Evolutionary conservation across 1,140 invertebrate species (phyloP), one percentile per base, ranked within the genome.

Genomic region (Subanguina moxae): DNA sequence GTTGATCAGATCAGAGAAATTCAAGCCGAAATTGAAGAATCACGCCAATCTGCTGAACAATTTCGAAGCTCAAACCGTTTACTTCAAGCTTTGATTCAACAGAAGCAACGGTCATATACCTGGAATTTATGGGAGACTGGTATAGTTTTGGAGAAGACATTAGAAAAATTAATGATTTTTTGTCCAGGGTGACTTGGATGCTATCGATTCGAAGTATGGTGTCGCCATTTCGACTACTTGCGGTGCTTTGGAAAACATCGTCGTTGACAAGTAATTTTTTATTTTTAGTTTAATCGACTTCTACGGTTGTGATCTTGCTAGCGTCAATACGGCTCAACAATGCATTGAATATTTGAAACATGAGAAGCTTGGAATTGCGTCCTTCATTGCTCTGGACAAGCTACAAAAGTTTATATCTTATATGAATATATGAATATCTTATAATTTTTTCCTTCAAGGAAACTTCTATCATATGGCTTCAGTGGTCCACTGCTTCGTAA

Each of bases 141-240:
- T 91, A 84, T n/a, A n/a, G n/a, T n/a, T n/a, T n/a, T n/a, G n/a
- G n/a, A n/a, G n/a, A n/a, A n/a, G n/a, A 71, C 25, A 30, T 45
- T 45, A 13, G 11, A n/a, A 13, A 52, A 69, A 8, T n/a, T n/a
- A n/a, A n/a, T n/a, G n/a, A n/a, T n/a, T n/a, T n/a, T n/a, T n/a
- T n/a, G n/a, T n/a, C n/a, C n/a, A 91, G 90, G 93, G 94, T 57
- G 93, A 97, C 83, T 86, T 97, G n/a, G 95, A 93, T 42, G 92
- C 88, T 0, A 95, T 98, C 75, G 90, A 95, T 84, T 84, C 85
- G 23, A 93, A 93, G 84, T 98, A 93, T 84, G 94, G 98, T 82
- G 88, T 95, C 0, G 95, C 94, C 0, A 89, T 97, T 74, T 96
- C 93, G 0, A 96, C n/a, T n/a, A n/a, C n/a, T n/a, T n/a, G n/a